phyloP scores from a whole-genome alignment of 2,888 invertebrate species.

The Mimas tiliae region DNA sequence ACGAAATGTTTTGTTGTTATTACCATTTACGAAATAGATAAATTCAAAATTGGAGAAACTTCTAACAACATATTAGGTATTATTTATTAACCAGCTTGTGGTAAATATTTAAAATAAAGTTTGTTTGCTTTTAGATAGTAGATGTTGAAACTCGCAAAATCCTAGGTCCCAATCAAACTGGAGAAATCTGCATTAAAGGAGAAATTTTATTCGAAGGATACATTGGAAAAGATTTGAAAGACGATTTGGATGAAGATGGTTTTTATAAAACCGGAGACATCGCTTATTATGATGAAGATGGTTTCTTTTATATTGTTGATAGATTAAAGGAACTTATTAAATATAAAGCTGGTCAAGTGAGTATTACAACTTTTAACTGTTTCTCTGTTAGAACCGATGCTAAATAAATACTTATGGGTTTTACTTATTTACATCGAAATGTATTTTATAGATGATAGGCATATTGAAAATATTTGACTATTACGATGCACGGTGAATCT shows the following conservation, averaged over 20 bases:
- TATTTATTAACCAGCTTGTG: too few species aligned
- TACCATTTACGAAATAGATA: background rate
- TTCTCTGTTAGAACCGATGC: background rate
- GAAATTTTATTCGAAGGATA: slow-evolving; percentile 63
- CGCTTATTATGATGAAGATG: slow-evolving; percentile 67
- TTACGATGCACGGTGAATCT: too few species aligned
- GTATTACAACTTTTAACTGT: slow-evolving; percentile 27
- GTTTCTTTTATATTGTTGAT: slow-evolving; percentile 65
- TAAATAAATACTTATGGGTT: too few species aligned
- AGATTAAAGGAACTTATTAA: slow-evolving; percentile 72
- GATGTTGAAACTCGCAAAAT: slow-evolving; percentile 59
- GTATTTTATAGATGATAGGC: too few species aligned
- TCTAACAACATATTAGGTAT: too few species aligned
- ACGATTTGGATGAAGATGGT: slow-evolving; percentile 61
- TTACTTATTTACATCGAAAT: too few species aligned
- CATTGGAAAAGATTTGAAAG: slow-evolving; percentile 53
- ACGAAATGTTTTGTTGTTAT: background rate
- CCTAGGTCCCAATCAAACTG: slow-evolving; percentile 59
- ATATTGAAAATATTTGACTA: too few species aligned
- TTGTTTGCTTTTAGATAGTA: slow-evolving; percentile 52
- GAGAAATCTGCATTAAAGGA: slow-evolving; percentile 67
- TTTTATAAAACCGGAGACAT: slow-evolving; percentile 70
- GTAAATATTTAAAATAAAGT: background rate
- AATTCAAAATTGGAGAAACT: too few species aligned
- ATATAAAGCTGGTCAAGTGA: slow-evolving; percentile 69